Percentiles rank a stretch among this genome's conserved stretches.
These are phyloP conservation scores for Halictus quadricinctus DNA, from an alignment of 2,888 invertebrate genomes.

Conservation along the genomic window DNA sequence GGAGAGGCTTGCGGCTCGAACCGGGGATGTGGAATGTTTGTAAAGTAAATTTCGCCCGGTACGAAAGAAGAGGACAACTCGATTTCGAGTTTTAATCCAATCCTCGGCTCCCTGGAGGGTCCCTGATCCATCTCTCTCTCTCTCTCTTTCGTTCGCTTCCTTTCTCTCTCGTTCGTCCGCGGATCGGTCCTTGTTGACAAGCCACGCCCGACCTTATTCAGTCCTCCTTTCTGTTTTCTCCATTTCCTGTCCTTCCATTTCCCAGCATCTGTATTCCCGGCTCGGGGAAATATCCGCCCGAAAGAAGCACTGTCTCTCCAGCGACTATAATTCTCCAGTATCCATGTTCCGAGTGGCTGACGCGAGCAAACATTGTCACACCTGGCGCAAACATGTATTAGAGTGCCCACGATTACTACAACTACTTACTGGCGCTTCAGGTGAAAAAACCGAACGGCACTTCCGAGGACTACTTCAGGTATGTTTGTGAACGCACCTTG, in stretches of 20 bases:
- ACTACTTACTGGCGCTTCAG: not conserved
- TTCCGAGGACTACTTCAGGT: not conserved
- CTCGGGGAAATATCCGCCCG: conserved; percentile 16
- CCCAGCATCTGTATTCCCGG: conserved; percentile 29
- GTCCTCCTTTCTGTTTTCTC: conserved; percentile 32
- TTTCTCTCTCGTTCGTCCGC: not conserved
- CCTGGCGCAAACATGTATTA: not conserved
- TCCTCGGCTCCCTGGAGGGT: conserved; percentile 62
- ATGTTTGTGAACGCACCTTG: not conserved
- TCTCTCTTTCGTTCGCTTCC: not conserved
- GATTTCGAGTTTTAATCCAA: conserved; percentile 79
- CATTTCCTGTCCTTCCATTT: conserved; percentile 19
- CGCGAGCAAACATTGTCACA: not conserved
- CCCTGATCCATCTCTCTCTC: conserved; percentile 7
- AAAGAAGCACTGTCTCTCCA: not conserved
- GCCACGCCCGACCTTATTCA: conserved; percentile 34
- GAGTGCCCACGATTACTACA: not conserved
- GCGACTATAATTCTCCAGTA: conserved; percentile 6
- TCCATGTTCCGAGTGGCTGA: not conserved
- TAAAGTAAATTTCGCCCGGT: conserved; percentile 76
- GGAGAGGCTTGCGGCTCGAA: conserved; percentile 15
- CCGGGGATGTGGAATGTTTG: conserved; percentile 74
- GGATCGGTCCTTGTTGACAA: conserved; percentile 45
- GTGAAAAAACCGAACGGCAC: not conserved
- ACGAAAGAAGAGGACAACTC: conserved; percentile 71